A percentile compares a stretch with the other conserved stretches of the same genome.
phyloP scores from a whole-genome alignment of 2,888 invertebrate genomes.

The Zygaena filipendulae region DNA sequence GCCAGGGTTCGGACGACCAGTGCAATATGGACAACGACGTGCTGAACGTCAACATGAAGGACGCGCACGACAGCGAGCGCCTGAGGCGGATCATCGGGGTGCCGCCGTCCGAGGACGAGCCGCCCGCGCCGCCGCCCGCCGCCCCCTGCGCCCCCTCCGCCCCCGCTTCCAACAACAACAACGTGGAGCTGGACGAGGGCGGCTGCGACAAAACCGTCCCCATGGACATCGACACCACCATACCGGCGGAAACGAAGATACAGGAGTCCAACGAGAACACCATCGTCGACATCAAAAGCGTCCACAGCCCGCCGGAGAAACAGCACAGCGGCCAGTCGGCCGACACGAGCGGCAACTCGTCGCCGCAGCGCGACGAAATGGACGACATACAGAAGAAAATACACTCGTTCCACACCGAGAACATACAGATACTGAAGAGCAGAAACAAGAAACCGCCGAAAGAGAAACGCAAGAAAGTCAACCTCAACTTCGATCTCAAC shows the following conservation, averaged over 20 bases:
- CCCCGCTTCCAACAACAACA: conserved; percentile 43
- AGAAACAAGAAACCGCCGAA: conserved; percentile 68
- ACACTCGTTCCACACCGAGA: conserved; percentile 72
- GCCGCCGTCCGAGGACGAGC: conserved; percentile 47
- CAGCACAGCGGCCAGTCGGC: conserved; percentile 48
- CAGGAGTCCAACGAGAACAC: conserved; percentile 36
- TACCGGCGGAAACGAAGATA: conserved; percentile 43
- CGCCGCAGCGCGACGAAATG: conserved; percentile 65
- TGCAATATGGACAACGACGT: conserved; percentile 48
- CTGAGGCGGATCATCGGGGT: conserved; percentile 56
- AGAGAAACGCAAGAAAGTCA: conserved; percentile 65
- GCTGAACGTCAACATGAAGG: conserved; percentile 44
- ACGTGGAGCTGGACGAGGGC: conserved; percentile 41
- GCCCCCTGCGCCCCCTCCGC: conserved; percentile 35
- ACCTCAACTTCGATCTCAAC: conserved; percentile 61
- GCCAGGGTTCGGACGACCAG: conserved; percentile 55
- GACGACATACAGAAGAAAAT: conserved; percentile 72
- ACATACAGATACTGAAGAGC: conserved; percentile 69
- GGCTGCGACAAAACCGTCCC: conserved; percentile 51
- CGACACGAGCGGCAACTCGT: conserved; percentile 60
- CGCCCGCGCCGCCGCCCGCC: conserved; percentile 36
- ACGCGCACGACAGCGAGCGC: conserved; percentile 45
- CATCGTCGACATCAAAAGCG: conserved; percentile 31
- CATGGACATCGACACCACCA: conserved; percentile 56
- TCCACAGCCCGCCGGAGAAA: conserved; percentile 47